These are phyloP conservation scores for Tenualosa thibaudeaui DNA, from an alignment of 2,797 vertebrate species.

Conservation along the genomic window DNA sequence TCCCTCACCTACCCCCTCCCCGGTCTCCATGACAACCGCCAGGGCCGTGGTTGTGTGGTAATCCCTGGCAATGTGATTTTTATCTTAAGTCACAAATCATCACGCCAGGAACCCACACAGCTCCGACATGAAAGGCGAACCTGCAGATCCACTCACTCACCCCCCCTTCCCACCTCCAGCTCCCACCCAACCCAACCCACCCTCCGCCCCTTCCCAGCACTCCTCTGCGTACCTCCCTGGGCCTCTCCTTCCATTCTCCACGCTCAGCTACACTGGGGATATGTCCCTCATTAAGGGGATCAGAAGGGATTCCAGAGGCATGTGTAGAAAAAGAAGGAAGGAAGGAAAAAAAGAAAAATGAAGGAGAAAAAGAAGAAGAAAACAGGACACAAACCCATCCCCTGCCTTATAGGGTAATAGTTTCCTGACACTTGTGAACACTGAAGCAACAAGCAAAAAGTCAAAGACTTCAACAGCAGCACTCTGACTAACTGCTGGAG, in stretches of 20 bases:
- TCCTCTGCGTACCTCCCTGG: background rate
- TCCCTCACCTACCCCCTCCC: constrained; percentile 46
- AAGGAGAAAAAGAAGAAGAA: constrained; percentile 16
- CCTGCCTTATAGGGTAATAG: constrained; percentile 36
- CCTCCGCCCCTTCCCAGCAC: background rate
- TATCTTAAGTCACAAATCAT: constrained; percentile 99
- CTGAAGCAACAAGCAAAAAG: background rate
- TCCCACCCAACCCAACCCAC: constrained; percentile 40
- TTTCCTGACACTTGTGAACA: constrained; percentile 18
- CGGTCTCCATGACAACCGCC: constrained; percentile 81
- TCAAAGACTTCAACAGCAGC: background rate
- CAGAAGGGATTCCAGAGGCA: constrained; percentile 75
- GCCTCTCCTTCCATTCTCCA: constrained; percentile 60
- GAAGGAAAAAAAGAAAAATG: constrained; percentile 33
- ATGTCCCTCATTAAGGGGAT: constrained; percentile 80
- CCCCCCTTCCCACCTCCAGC: constrained; percentile 35
- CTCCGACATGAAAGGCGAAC: constrained; percentile 83
- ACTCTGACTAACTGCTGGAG: background rate
- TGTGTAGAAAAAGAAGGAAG: constrained; percentile 52
- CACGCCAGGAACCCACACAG: constrained; percentile 99
- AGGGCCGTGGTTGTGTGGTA: constrained; percentile 92
- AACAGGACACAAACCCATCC: constrained; percentile 35
- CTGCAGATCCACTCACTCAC: constrained; percentile 49
- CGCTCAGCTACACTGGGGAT: constrained; percentile 71
- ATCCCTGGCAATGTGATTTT: constrained; percentile 99